Percentiles rank a stretch among this genome's conserved stretches.
Evolutionary conservation across 2,888 invertebrate genomes (phyloP).

Genomic region (Cerceris rybyensis): DNA sequence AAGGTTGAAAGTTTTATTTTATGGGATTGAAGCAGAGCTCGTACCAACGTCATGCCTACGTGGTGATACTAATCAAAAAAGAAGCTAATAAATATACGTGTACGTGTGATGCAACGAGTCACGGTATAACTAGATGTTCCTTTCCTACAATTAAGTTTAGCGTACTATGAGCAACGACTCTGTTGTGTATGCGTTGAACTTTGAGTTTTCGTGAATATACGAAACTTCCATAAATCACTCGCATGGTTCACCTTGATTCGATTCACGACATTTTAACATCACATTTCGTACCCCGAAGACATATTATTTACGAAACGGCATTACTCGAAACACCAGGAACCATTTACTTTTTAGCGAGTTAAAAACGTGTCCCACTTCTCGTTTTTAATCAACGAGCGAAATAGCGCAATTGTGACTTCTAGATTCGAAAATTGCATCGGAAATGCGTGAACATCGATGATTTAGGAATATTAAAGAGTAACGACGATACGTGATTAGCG

Average conservation of each 20-base stretch:
- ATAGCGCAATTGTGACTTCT: background rate
- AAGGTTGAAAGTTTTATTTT: background rate
- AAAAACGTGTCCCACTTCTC: too few species aligned
- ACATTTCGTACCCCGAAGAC: background rate
- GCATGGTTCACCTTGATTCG: background rate
- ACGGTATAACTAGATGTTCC: conserved; percentile 49
- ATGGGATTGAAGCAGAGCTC: conserved; percentile 54
- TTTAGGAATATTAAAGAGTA: background rate
- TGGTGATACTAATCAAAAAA: conserved; percentile 19
- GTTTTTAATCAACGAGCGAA: background rate
- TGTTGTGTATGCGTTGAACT: conserved; percentile 9
- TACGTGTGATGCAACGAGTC: conserved; percentile 42
- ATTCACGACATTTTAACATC: too few species aligned
- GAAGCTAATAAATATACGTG: conserved; percentile 46
- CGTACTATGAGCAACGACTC: conserved; percentile 21
- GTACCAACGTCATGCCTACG: conserved; percentile 54
- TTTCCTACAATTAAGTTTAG: conserved; percentile 42
- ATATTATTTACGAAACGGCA: background rate
- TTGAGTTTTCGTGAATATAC: conserved; percentile 23
- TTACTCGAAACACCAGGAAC: background rate
- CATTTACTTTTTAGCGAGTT: too few species aligned
- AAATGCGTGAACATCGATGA: conserved; percentile 7
- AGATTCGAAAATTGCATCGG: conserved; percentile 20
- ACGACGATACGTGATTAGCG: conserved; percentile 7
- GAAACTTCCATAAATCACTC: background rate